Percentiles rank a stretch among this genome's conserved stretches.
Evolutionary conservation across 2,113 vertebrate genomes (phyloP).

Genomic region (Athene cunicularia): DNA sequence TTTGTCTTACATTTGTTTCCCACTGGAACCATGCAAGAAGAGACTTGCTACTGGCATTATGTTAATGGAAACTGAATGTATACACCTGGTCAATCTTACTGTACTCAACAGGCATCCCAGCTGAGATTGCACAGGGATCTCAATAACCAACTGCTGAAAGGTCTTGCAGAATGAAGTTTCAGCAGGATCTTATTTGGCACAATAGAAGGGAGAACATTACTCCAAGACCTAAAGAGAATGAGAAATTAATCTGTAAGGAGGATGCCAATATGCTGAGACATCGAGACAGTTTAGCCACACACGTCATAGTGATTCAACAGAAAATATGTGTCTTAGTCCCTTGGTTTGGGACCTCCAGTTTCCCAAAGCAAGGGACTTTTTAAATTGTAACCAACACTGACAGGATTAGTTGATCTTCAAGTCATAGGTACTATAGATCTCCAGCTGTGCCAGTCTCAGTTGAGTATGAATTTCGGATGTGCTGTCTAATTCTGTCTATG

Average conservation of each 20-base stretch:
- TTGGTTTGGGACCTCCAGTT: background rate
- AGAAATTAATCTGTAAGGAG: background rate
- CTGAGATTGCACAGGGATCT: background rate
- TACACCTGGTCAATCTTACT: slow-evolving; percentile 19
- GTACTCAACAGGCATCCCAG: background rate
- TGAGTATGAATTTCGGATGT: background rate
- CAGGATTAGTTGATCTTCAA: background rate
- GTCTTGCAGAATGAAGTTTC: background rate
- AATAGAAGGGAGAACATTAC: background rate
- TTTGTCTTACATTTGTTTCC: slow-evolving; percentile 34
- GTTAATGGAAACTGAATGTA: background rate
- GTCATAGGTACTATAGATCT: background rate
- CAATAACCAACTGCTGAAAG: background rate
- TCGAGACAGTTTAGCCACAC: background rate
- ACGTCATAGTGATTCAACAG: background rate
- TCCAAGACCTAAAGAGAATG: background rate
- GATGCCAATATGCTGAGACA: background rate
- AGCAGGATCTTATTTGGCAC: background rate
- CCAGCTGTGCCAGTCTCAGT: background rate
- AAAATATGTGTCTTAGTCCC: background rate
- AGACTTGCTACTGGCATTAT: slow-evolving; percentile 11
- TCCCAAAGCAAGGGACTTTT: background rate
- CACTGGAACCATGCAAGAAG: slow-evolving; percentile 55
- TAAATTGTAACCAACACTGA: background rate
- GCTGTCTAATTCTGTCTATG: background rate